phyloP scores from a whole-genome alignment of 2,888 invertebrate genomes.

The Phengaris arion region DNA sequence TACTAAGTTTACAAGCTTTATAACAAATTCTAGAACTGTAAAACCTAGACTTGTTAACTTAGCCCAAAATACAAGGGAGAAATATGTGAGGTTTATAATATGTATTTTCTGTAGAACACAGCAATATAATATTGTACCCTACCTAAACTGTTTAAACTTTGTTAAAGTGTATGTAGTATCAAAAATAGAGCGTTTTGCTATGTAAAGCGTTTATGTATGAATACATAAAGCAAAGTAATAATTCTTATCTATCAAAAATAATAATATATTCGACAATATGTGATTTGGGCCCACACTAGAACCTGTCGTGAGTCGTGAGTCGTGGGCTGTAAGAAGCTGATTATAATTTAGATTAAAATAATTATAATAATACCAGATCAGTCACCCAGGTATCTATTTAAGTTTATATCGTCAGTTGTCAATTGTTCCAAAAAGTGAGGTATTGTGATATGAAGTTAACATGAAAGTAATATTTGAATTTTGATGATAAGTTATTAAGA shows the following conservation, averaged over 20 bases:
- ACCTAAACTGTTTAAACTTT: no score
- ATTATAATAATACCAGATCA: not conserved
- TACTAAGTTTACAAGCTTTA: not conserved
- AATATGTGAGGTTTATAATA: not conserved
- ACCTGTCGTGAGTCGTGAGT: not conserved
- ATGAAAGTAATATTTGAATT: no score
- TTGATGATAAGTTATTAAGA: no score
- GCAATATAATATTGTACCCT: not conserved
- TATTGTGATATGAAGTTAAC: no score
- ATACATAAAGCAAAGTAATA: not conserved
- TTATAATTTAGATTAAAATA: not conserved
- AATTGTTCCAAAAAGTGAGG: no score
- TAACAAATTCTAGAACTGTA: not conserved
- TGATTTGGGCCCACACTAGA: not conserved
- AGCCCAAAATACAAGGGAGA: not conserved
- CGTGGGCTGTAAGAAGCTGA: constrained; percentile 1
- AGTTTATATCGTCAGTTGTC: no score
- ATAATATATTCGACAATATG: not conserved
- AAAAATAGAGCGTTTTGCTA: not conserved
- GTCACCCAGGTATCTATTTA: no score
- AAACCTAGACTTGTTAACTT: not conserved
- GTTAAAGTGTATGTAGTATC: no score
- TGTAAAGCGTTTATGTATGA: not conserved
- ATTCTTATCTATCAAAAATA: not conserved
- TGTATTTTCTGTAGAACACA: not conserved